Base-by-base conservation (phyloP, 2,797 vertebrate genomes). In the Peromyscus melanophrys region DNA sequence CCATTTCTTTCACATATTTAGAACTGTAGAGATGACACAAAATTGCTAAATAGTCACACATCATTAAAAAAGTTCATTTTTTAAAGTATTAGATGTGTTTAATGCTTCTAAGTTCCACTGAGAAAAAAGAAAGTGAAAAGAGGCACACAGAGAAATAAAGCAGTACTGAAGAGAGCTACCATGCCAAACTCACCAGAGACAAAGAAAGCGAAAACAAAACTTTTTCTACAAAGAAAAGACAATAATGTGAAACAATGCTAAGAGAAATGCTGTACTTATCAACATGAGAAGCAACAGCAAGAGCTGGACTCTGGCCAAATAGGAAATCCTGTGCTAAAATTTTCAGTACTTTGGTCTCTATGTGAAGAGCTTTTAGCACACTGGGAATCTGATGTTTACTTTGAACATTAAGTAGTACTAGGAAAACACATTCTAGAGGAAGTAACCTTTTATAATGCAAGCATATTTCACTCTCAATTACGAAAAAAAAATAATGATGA, bases 121-220 rank as follows among this genome's bases (percentile, higher is more conserved):
- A 98, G 97, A 98, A 96, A 98, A 97, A 98, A 98, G 97, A 98
- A 98, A 97, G 98, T 96, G 98, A 98, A 98, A 98, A 98, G 98
- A 97, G 98, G 97, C 98, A 97, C 69, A 94, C 59, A 94, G 83
- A 97, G 89, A 94, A 78, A 94, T 43, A 92, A 69, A 89, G 94
- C 29, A 29, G 69, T 91, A n/a, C 40, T 34, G 59, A 93, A 90
- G 63, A 92, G 59, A 96, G 49, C 69, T 55, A 43, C 63, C 67
- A 96, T 34, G n/a, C 90, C 73, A 91, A 96, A 94, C 67, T 31
- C 84, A 97, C 43, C 91, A 94, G 6, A 37, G 67, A 49, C 67
- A 96, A 93, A 87, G 95, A 95, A 92, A 97, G 81, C 5, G 67
- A 96, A 97, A 96, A 55, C 40, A 97, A 97, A 97, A 88, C 0